Evolutionary conservation across 2,888 invertebrate species (phyloP).

Genomic region (Macrophya alboannulata): DNA sequence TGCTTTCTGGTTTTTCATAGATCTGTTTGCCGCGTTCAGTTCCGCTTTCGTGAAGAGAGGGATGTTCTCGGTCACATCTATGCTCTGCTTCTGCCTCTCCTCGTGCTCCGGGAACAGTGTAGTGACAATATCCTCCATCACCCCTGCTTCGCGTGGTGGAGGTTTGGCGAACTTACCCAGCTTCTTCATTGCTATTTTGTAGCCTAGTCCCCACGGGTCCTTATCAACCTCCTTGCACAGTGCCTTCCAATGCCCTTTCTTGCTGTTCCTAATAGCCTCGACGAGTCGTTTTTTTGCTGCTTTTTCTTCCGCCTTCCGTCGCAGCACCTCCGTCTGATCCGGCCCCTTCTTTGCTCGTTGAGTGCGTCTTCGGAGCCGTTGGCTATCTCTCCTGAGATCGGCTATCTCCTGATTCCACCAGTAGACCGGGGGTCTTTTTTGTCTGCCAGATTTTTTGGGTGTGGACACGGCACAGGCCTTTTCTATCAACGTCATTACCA

Average conservation of each 20-base stretch:
- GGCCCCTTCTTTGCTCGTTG: constrained; percentile 44
- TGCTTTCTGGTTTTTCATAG: not conserved
- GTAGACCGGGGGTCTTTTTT: constrained; percentile 27
- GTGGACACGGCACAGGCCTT: constrained; percentile 42
- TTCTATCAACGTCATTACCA: not conserved
- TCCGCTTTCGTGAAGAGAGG: constrained; percentile 43
- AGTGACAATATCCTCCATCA: constrained; percentile 41
- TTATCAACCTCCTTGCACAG: constrained; percentile 51
- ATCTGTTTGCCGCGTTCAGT: not conserved
- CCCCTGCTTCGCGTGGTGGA: constrained; percentile 31
- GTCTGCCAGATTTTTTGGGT: constrained; percentile 23
- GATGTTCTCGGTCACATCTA: not conserved
- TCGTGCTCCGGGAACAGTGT: constrained; percentile 52
- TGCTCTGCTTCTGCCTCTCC: not conserved
- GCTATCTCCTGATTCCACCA: constrained; percentile 59
- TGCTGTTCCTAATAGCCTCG: constrained; percentile 53
- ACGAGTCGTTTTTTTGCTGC: constrained; percentile 48
- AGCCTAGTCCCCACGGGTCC: constrained; percentile 58
- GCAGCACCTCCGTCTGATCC: not conserved
- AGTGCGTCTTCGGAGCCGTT: not conserved
- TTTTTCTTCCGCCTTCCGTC: not conserved
- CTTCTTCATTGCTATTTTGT: constrained; percentile 58
- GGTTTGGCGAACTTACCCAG: constrained; percentile 35
- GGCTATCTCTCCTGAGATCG: constrained; percentile 28
- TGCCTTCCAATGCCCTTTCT: constrained; percentile 53